Conservation (phyloP, 2,888 invertebrate genomes). For the Raillietiella orientalis region DNA sequence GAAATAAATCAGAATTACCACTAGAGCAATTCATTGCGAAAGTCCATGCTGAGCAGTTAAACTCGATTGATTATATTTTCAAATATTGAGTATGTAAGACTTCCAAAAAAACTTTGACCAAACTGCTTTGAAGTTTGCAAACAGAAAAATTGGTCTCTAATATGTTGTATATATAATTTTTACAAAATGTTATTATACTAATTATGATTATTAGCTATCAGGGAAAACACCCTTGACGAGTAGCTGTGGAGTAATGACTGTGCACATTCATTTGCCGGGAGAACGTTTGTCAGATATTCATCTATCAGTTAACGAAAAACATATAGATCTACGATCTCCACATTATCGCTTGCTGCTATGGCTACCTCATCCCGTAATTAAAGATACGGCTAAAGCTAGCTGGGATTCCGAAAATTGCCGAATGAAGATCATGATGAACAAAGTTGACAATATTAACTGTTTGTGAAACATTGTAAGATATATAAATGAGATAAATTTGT, state of each 20-base stretch:
- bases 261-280: conserved; percentile 36
- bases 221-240: conserved; percentile 34
- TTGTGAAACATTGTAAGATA: no score
- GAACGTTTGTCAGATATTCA: conserved; percentile 40
- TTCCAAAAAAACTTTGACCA: no score
- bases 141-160: no score
- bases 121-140: no score
- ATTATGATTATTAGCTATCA: conserved; percentile 1
- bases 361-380: conserved; percentile 46
- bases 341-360: conserved; percentile 34
- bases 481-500: no score
- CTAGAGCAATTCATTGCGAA: no score
- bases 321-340: conserved; percentile 26
- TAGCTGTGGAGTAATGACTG: conserved; percentile 60
- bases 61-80: no score
- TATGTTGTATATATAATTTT: neutral
- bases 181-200: neutral
- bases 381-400: conserved; percentile 41
- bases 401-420: conserved; percentile 42
- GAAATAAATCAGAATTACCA: no score
- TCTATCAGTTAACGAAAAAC: conserved; percentile 23
- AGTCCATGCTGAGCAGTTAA: no score
- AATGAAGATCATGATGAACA: no score
- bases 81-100: no score
- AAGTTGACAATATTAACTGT: no score